A percentile compares a stretch with the other conserved stretches of the same genome.
Conservation (phyloP, 2,797 vertebrate species). For the Xiphophorus birchmanni region DNA sequence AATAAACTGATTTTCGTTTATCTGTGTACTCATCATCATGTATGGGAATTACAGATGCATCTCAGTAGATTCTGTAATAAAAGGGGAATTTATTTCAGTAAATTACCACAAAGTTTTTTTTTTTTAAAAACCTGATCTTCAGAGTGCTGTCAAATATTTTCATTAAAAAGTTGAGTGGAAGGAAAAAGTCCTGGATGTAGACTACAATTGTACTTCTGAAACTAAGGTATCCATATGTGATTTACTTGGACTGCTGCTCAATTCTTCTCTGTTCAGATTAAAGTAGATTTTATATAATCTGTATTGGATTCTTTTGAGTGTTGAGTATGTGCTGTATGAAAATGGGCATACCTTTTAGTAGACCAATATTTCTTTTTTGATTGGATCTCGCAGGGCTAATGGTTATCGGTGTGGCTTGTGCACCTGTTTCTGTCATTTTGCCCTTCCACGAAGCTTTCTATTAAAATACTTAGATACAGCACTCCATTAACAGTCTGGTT, state of each 20-base stretch:
- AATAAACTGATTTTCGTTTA: slow-evolving; percentile 17
- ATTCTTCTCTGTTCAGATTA: background rate
- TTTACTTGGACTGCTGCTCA: background rate
- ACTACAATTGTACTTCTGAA: background rate
- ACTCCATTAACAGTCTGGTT: background rate
- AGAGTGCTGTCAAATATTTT: background rate
- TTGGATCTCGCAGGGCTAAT: background rate
- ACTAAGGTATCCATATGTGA: background rate
- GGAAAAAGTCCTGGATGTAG: background rate
- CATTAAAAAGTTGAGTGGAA: background rate
- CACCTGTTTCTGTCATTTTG: background rate
- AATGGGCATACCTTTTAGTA: background rate
- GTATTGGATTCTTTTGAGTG: background rate
- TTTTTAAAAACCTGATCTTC: background rate
- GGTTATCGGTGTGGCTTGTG: background rate
- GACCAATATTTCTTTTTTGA: background rate
- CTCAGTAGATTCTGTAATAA: background rate
- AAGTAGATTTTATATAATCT: background rate
- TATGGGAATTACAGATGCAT: slow-evolving; percentile 9
- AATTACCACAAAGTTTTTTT: background rate
- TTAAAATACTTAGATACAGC: background rate
- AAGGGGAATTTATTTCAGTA: background rate
- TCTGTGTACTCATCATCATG: slow-evolving; percentile 44
- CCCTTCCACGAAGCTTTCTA: background rate
- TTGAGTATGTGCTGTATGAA: background rate